phyloP scores from a whole-genome alignment of 2,113 vertebrate species.

The Chrysochloris asiatica region DNA sequence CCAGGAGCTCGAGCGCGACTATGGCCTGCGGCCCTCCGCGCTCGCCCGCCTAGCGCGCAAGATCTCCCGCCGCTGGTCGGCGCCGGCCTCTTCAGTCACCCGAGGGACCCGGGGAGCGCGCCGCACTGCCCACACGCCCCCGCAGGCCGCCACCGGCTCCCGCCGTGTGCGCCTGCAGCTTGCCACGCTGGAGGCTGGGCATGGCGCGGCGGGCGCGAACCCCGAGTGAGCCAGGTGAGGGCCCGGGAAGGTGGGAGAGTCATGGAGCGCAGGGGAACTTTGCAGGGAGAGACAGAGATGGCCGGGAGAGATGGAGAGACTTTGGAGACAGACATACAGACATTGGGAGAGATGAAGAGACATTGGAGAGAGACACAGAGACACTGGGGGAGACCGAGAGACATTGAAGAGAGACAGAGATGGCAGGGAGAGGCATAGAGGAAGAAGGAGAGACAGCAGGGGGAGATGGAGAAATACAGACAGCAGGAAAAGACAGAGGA shows the following conservation, averaged over 20 bases:
- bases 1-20: conserved; percentile 82
- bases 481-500: fast-evolving
- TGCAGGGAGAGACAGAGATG: too few relatives aligned
- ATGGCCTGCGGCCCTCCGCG: conserved; percentile 75
- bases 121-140: not conserved
- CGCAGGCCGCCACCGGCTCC: not conserved
- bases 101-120: conserved; percentile 14
- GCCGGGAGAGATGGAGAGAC: too few relatives aligned
- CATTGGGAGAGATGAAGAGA: too few relatives aligned
- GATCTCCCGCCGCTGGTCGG: conserved; percentile 71
- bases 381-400: not conserved
- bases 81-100: conserved; percentile 14
- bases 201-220: not conserved
- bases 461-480: not conserved
- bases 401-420: not conserved
- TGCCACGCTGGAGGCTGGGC: conserved; percentile 53
- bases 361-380: not conserved
- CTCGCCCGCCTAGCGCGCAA: conserved; percentile 78
- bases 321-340: too few relatives aligned
- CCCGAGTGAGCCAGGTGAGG: conserved; percentile 68
- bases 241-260: not conserved
- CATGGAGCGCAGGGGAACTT: too few relatives aligned
- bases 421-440: too few relatives aligned
- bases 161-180: conserved; percentile 73
- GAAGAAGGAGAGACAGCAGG: too few relatives aligned